phyloP scores from a whole-genome alignment of 2,888 invertebrate genomes.

The Tetheella fluctuosa region DNA sequence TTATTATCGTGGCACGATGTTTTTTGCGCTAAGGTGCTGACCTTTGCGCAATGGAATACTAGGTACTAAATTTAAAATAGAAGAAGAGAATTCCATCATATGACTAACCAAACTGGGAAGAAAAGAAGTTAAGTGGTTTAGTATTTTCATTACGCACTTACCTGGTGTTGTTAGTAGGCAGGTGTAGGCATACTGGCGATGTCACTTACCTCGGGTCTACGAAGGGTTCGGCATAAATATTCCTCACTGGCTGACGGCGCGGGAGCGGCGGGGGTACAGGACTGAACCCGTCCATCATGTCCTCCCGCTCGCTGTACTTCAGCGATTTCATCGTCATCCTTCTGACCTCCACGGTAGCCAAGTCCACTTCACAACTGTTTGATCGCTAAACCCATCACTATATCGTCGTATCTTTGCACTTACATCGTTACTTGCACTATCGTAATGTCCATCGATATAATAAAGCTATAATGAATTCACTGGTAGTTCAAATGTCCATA shows the following conservation, averaged over 20 bases:
- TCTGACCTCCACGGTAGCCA: slow-evolving; percentile 38
- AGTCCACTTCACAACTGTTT: slow-evolving; percentile 74
- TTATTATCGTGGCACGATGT: neutral
- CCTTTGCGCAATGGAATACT: too few species aligned
- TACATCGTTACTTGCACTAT: slow-evolving; percentile 66
- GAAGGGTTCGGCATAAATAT: slow-evolving; percentile 87
- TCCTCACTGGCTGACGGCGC: slow-evolving; percentile 85
- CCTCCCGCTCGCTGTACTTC: slow-evolving; percentile 82
- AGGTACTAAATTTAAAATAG: neutral
- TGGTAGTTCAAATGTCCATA: slow-evolving; percentile 43
- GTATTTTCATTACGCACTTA: slow-evolving; percentile 30
- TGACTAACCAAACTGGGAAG: neutral
- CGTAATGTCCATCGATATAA: slow-evolving; percentile 36
- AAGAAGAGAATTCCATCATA: neutral
- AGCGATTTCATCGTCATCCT: slow-evolving; percentile 86
- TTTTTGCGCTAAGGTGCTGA: neutral
- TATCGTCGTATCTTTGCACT: slow-evolving; percentile 61
- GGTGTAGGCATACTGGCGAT: slow-evolving; percentile 22
- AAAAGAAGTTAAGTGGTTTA: slow-evolving; percentile 21
- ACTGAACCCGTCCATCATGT: slow-evolving; percentile 82
- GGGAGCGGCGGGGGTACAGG: slow-evolving; percentile 86
- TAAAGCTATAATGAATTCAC: slow-evolving; percentile 47
- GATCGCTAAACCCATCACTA: slow-evolving; percentile 62
- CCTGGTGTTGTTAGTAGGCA: slow-evolving; percentile 23
- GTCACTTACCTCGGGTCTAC: slow-evolving; percentile 83